Evolutionary conservation across 2,888 invertebrate species (phyloP), one percentile per base, ranked within the genome.

Genomic region (Neocrepidodera transversa): DNA sequence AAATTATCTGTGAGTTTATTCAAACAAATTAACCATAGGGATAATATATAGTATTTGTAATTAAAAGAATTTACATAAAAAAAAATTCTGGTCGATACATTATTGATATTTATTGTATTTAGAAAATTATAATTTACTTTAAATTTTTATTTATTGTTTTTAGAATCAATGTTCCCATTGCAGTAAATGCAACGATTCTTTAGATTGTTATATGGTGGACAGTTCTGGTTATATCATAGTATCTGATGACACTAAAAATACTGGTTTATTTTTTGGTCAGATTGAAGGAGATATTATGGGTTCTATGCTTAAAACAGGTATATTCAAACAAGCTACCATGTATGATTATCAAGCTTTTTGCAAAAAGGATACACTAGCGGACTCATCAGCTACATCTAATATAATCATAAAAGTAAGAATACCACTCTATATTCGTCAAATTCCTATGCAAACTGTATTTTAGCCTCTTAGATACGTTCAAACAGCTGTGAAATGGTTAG

Each of bases 311-410:
- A 80, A 85, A 0, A 83, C 86, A 66, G 83, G 84, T 1, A 87
- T 94, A 62, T 95, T 87, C 75, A 86, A 89, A 58, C 85, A 86
- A 63, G 86, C 93, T 0, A 86, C 87, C 23, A 86, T 95, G 47
- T 93, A 89, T 71, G 94, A 95, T 77, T 93, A 92, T 74, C 95
- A 95, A 78, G 92, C 89, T 1, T 81, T 92, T 26, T 95, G 95
- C 72, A 48, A 45, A 17, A 55, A 51, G 50, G 79, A 82, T 52
- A 81, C 82, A 51, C 76, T 78, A 1, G 77, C 78, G 16, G 72
- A 68, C 76, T 77, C 66, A 73, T 76, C 35, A 75, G 67, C 67
- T 30, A 45, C 61, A 16, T 52, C 59, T 6, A 52, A 78, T 69
- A 68, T 68, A 51, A 59, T 81, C 28, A 65, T 74, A 20, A 78